Base-by-base conservation (phyloP, 2,888 invertebrate genomes). In the Agrotis clavis region DNA sequence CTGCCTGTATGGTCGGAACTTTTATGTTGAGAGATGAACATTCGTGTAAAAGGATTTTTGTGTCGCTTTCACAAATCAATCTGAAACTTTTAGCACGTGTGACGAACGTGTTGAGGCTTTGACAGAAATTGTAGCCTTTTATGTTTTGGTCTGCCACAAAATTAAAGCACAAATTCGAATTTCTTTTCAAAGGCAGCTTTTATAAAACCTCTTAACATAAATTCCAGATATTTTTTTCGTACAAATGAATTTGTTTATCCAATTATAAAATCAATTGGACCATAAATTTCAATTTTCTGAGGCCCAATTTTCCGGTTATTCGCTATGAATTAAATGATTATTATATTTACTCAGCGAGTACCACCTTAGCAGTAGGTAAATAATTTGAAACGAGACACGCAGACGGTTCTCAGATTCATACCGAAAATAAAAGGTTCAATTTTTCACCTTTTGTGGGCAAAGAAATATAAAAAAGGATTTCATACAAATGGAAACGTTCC, bases 401-500 rank as follows among this genome's bases (percentile, higher is more conserved):
- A 73, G 77, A 71, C 71, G 71, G 65, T 80, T 70, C 68, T 60
- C 74, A 79, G 73, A 68, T 74, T 70, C 79, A 71, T 79, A 84
- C 65, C 68, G 59, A 70, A 65, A 83, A 77, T 79, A 77, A 71
- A 77, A 77, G 74, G 68, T 77, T 79, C 74, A 82, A 85, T 86
- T 86, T 88, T 87, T 86, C 85, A 84, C 84, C 82, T 88, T 83
- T 87, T 85, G 85, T 81, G 79, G 73, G 72, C 75, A 76, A 79
- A 77, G 67, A 82, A 87, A 85, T 83, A 81, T 86, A 84, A 87
- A 90, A 89, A 86, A 77, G 84, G 84, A 87, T 88, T 90, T 88
- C 69, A 86, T 86, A 88, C 88, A 90, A 91, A 90, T 91, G 90
- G 86, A 87, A 90, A 87, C 87, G 87, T 87, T 90, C 88, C 86